Percentiles rank a stretch among this genome's conserved stretches.
phyloP scores from a whole-genome alignment of 2,113 vertebrate genomes.

The Antidorcas marsupialis region DNA sequence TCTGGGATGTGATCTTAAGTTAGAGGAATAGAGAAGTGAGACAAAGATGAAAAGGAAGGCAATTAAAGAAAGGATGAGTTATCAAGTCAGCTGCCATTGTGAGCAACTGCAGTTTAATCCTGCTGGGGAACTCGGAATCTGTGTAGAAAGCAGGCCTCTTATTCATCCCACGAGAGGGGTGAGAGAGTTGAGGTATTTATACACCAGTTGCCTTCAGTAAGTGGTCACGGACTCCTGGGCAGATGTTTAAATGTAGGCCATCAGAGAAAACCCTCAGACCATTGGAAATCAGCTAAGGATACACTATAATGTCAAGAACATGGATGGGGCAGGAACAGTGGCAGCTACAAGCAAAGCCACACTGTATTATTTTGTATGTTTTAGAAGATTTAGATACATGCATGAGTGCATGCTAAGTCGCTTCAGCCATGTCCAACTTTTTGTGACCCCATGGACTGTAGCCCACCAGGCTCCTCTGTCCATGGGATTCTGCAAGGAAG shows the following conservation, averaged over 20 bases:
- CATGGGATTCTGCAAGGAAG: neutral
- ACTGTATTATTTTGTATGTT: neutral
- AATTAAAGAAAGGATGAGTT: neutral
- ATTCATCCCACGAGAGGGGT: neutral
- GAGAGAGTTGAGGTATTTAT: neutral
- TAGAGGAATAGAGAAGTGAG: neutral
- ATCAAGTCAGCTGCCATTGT: neutral
- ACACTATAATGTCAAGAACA: neutral
- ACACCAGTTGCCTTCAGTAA: neutral
- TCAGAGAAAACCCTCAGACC: neutral
- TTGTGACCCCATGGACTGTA: neutral
- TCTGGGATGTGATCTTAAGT: neutral
- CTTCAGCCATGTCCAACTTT: neutral
- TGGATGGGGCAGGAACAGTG: neutral
- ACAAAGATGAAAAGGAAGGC: neutral
- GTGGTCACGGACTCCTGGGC: neutral
- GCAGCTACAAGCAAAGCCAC: neutral
- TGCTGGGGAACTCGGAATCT: neutral
- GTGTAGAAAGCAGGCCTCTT: neutral
- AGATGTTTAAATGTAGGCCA: neutral
- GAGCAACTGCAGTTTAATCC: neutral
- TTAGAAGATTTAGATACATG: neutral
- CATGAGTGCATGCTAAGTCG: neutral
- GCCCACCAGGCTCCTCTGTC: neutral
- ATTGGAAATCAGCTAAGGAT: neutral